Evolutionary conservation across 2,797 vertebrate genomes (phyloP).

Genomic region (Notamacropus eugenii): DNA sequence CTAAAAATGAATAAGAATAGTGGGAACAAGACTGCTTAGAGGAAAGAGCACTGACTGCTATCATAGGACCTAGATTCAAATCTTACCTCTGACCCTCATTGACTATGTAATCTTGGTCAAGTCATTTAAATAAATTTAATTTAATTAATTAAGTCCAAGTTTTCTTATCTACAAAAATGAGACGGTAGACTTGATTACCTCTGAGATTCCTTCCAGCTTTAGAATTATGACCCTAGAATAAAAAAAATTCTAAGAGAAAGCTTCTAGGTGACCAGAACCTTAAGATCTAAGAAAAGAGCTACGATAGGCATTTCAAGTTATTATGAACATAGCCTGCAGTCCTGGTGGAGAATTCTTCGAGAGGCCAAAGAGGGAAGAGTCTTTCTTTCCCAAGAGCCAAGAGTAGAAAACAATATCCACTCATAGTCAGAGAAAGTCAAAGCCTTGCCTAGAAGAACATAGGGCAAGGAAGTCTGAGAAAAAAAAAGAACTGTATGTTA

Average conservation of each 20-base stretch:
- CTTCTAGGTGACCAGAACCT: not conserved
- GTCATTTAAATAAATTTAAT: not conserved
- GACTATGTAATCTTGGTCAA: not conserved
- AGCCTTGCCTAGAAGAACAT: not conserved
- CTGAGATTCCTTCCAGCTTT: not conserved
- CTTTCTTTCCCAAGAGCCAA: not conserved
- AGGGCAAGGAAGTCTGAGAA: not conserved
- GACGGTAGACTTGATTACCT: not conserved
- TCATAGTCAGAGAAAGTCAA: not conserved
- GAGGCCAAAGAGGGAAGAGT: not conserved
- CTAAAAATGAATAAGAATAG: not conserved
- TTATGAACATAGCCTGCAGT: not conserved
- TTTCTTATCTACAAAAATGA: not conserved
- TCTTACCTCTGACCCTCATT: not conserved
- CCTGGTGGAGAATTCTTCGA: not conserved
- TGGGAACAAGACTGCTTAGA: not conserved
- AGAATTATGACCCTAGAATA: not conserved
- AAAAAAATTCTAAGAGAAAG: not conserved
- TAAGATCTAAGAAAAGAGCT: not conserved
- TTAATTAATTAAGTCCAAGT: not conserved
- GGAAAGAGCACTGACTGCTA: not conserved
- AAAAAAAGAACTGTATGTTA: not conserved
- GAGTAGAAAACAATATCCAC: not conserved
- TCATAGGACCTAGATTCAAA: not conserved
- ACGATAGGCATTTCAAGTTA: not conserved